Percentiles rank a stretch among this genome's conserved stretches.
Evolutionary conservation across 23 tunicate species (phyloP).

Genomic region (Halocynthia aurantium): DNA sequence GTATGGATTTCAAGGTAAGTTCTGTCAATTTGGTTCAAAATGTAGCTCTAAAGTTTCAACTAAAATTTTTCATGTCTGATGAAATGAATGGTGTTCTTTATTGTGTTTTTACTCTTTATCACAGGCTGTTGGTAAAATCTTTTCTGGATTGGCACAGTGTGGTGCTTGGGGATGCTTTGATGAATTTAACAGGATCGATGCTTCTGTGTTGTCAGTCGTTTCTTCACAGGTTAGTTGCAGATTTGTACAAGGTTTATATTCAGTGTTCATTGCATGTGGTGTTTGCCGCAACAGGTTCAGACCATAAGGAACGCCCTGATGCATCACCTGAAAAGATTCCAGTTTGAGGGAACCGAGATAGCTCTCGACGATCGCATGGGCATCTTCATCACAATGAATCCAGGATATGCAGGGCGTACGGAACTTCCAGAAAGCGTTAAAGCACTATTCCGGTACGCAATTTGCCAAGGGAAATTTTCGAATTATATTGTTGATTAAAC

Average conservation of each 20-base stretch:
- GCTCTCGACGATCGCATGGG: slow-evolving; percentile 89
- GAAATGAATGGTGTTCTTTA: neutral
- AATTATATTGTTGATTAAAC: neutral
- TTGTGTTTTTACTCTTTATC: neutral
- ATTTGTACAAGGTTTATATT: neutral
- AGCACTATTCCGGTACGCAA: slow-evolving; percentile 72
- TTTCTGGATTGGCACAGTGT: slow-evolving; percentile 96
- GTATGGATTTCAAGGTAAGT: slow-evolving; percentile 93
- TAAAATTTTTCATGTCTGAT: neutral
- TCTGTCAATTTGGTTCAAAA: neutral
- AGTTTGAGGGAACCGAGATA: slow-evolving; percentile 98
- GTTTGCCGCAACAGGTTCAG: slow-evolving; percentile 50
- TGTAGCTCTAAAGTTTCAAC: neutral
- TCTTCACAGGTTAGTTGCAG: slow-evolving; percentile 65
- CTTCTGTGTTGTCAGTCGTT: slow-evolving; percentile 95
- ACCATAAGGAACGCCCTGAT: slow-evolving; percentile 93
- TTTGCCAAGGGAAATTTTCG: neutral
- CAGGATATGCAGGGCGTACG: slow-evolving; percentile 99
- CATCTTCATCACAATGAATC: slow-evolving; percentile 99
- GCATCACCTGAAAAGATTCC: slow-evolving; percentile 80
- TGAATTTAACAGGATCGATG: slow-evolving; percentile 98
- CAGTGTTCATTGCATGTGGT: neutral
- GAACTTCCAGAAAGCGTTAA: slow-evolving; percentile 97
- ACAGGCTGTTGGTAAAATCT: slow-evolving; percentile 97
- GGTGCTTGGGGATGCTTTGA: slow-evolving; percentile 99